phyloP scores from a whole-genome alignment of 2,888 invertebrate genomes.

The Priapulus caudatus region DNA sequence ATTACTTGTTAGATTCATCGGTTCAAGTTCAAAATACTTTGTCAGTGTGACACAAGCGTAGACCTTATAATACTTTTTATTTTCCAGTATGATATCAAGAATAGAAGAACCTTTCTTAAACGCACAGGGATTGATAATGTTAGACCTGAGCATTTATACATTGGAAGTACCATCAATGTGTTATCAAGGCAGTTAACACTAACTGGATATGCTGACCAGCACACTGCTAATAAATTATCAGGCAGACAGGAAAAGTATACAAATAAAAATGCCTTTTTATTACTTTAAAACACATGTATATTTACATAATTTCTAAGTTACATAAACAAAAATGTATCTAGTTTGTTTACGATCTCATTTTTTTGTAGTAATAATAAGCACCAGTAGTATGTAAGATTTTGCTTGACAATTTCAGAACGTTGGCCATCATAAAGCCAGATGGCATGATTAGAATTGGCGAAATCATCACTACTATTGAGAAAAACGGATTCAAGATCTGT shows the following conservation, averaged over 20 bases:
- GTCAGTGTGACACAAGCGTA: too few species aligned
- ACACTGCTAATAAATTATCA: slow-evolving; percentile 33
- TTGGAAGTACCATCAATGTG: slow-evolving; percentile 40
- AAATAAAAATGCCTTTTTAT: too few species aligned
- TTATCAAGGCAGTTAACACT: slow-evolving; percentile 39
- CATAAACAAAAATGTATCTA: too few species aligned
- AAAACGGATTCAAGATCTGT: slow-evolving; percentile 46
- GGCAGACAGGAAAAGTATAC: slow-evolving; percentile 37
- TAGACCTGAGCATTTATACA: slow-evolving; percentile 34
- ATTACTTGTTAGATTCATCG: too few species aligned
- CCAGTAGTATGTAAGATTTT: too few species aligned
- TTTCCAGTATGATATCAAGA: slow-evolving; percentile 8
- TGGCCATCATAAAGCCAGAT: slow-evolving; percentile 63
- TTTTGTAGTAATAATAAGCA: too few species aligned
- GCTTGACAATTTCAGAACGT: slow-evolving; percentile 45
- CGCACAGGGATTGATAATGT: slow-evolving; percentile 35
- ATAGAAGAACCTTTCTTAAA: slow-evolving; percentile 34
- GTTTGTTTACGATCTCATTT: too few species aligned
- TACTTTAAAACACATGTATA: too few species aligned
- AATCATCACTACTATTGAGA: slow-evolving; percentile 54
- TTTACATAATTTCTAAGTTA: too few species aligned
- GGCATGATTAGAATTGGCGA: slow-evolving; percentile 56
- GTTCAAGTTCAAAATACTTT: too few species aligned
- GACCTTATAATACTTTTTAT: too few species aligned
- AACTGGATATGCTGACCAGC: slow-evolving; percentile 40